These are phyloP conservation scores for Aegithalos caudatus DNA, from an alignment of 2,113 vertebrate genomes.

Conservation along the genomic window DNA sequence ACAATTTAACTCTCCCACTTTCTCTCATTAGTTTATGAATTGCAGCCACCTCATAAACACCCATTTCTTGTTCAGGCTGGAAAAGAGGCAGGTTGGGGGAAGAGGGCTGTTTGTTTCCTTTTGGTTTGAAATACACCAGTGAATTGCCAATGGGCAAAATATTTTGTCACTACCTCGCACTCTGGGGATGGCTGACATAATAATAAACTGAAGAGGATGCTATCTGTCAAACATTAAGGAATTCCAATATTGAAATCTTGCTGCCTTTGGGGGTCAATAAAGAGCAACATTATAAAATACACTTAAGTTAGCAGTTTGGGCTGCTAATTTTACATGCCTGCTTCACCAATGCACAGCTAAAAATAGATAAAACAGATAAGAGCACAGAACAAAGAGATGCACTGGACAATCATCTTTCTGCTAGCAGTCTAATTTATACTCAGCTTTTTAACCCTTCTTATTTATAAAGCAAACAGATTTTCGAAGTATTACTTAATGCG, in stretches of 20 bases:
- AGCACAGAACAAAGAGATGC: slow-evolving; percentile 40
- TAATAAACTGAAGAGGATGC: background rate
- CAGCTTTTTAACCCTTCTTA: background rate
- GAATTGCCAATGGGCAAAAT: background rate
- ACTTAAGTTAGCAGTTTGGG: background rate
- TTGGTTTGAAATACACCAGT: background rate
- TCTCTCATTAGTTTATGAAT: background rate
- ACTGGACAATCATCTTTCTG: slow-evolving; percentile 23
- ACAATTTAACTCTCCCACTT: background rate
- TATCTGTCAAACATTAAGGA: background rate
- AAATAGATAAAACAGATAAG: slow-evolving; percentile 43
- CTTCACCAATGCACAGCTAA: background rate
- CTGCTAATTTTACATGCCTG: slow-evolving; percentile 15
- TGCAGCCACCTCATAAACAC: background rate
- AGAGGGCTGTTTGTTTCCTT: background rate
- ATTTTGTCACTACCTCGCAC: background rate
- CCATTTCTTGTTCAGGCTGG: background rate
- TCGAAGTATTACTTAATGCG: background rate
- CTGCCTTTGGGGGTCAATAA: slow-evolving; percentile 24
- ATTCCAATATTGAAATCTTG: background rate
- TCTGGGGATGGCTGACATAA: background rate
- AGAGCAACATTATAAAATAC: background rate
- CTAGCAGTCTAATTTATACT: background rate
- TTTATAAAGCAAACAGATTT: background rate
- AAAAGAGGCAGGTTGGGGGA: background rate